phyloP scores from a whole-genome alignment of 2,113 vertebrate genomes.

The Azemiops feae region DNA sequence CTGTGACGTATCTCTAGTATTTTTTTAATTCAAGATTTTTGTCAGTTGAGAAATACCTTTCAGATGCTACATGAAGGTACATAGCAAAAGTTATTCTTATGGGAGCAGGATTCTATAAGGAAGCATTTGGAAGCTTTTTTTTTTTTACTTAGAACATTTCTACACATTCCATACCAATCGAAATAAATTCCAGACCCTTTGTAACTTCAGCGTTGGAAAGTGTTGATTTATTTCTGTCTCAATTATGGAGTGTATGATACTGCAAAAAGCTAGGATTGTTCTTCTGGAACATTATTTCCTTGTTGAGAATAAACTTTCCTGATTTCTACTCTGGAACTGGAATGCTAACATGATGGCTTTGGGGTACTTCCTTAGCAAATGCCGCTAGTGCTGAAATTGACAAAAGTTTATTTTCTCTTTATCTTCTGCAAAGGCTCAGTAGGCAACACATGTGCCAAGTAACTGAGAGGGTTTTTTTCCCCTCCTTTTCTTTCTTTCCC shows the following conservation, averaged over 20 bases:
- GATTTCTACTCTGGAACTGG: neutral
- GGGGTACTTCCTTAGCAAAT: neutral
- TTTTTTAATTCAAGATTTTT: neutral
- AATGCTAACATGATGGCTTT: neutral
- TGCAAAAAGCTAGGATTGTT: neutral
- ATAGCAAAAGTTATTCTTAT: neutral
- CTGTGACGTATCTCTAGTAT: neutral
- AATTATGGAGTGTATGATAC: neutral
- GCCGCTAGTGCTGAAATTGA: neutral
- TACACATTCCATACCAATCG: neutral
- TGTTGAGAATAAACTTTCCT: neutral
- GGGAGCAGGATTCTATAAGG: neutral
- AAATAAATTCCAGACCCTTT: neutral
- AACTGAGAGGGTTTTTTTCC: neutral
- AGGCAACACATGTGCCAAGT: neutral
- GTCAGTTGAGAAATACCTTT: neutral
- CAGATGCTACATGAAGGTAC: neutral
- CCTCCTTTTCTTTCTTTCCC: neutral
- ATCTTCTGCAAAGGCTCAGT: neutral
- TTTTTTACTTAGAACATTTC: neutral
- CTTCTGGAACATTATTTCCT: neutral
- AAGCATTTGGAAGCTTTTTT: neutral
- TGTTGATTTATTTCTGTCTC: neutral
- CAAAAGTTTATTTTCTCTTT: neutral
- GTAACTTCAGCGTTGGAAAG: neutral